Evolutionary conservation across 2,888 invertebrate species (phyloP).

Genomic region (Fissipunctia ypsillon): DNA sequence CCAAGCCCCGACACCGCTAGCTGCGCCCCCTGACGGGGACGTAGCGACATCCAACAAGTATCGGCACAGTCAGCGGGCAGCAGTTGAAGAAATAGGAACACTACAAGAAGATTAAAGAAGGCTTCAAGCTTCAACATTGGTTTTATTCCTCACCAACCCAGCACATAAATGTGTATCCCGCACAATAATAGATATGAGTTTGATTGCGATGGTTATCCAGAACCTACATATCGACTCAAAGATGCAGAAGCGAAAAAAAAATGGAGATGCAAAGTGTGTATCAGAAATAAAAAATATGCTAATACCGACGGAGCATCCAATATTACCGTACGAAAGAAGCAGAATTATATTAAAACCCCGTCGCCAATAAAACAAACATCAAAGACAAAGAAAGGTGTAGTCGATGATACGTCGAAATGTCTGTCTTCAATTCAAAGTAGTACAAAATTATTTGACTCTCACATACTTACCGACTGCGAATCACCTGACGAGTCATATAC

Average conservation of each 20-base stretch:
- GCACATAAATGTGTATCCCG: no score
- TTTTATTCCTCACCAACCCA: no score
- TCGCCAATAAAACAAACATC: conserved; percentile 1
- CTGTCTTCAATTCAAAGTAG: conserved; percentile 8
- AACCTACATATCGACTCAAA: conserved; percentile 22
- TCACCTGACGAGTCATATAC: conserved; percentile 25
- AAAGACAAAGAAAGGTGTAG: background rate
- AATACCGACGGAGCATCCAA: conserved; percentile 1
- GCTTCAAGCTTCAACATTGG: no score
- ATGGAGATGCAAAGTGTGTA: conserved; percentile 16
- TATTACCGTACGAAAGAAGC: conserved; percentile 23
- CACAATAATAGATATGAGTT: no score
- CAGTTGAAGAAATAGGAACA: no score
- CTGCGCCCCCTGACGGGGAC: no score
- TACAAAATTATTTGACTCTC: conserved; percentile 16
- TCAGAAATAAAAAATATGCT: conserved; percentile 16
- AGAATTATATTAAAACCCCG: background rate
- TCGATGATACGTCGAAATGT: background rate
- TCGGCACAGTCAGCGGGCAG: no score
- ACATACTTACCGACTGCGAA: conserved; percentile 30
- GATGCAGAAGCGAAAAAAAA: conserved; percentile 10
- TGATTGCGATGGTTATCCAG: conserved; percentile 32
- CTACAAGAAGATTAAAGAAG: no score
- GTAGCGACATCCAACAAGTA: no score
- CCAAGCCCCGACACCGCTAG: no score